Percentiles rank a stretch among this genome's conserved stretches.
These are phyloP conservation scores for Aspidapion aeneum DNA, from an alignment of 2,888 invertebrate species.

Conservation along the genomic window DNA sequence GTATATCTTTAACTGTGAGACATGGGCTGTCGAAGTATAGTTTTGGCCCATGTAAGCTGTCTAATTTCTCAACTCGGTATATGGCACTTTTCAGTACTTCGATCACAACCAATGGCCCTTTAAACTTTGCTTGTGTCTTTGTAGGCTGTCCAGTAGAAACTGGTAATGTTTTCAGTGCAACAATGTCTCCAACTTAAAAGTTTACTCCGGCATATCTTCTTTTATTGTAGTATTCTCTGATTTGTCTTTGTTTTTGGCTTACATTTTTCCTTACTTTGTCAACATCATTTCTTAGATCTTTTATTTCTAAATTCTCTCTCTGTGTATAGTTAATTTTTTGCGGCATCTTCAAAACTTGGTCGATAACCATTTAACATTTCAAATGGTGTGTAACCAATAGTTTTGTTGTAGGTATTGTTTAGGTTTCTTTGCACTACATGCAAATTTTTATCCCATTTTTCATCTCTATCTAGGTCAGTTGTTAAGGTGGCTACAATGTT, in stretches of 20 bases:
- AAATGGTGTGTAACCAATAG: neutral
- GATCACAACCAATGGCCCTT: neutral
- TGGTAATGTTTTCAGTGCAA: neutral
- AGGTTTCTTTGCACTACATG: neutral
- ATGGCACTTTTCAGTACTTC: neutral
- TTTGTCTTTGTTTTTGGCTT: neutral
- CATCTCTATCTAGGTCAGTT: neutral
- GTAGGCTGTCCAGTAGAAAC: neutral
- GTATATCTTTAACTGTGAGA: neutral
- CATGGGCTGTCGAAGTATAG: neutral
- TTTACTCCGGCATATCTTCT: neutral
- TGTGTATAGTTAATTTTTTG: neutral
- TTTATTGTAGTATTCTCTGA: neutral
- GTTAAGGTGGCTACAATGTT: too few species aligned
- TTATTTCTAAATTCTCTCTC: neutral
- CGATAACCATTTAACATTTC: neutral
- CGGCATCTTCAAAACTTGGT: neutral
- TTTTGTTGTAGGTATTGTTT: neutral
- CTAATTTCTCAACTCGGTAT: neutral
- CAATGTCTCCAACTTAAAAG: neutral
- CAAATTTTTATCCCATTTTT: neutral
- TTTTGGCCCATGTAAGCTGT: neutral
- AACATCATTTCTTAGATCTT: neutral
- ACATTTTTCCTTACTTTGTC: neutral
- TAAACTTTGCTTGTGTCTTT: neutral